phyloP scores from a whole-genome alignment of 2,113 vertebrate species.

The Otis tarda region DNA sequence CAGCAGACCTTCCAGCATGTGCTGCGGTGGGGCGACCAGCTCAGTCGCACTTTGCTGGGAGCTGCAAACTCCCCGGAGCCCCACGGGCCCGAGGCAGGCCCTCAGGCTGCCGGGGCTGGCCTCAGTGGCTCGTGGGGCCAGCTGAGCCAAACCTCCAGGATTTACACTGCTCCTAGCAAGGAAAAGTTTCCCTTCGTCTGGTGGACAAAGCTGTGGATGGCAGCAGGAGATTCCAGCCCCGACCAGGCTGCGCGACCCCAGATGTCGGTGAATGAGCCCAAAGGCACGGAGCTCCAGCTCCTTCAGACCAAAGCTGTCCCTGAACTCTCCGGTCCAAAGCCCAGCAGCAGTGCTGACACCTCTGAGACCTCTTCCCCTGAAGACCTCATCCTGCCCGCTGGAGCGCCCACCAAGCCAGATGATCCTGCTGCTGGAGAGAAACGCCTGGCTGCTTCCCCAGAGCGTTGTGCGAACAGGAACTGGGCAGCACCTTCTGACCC shows the following conservation, averaged over 20 bases:
- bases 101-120: neutral
- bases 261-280: accelerated
- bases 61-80: neutral
- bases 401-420: accelerated
- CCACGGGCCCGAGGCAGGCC: accelerated
- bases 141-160: constrained; percentile 70
- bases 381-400: neutral
- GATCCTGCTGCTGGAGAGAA: neutral
- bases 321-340: accelerated
- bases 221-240: neutral
- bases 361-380: neutral
- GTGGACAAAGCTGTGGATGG: constrained; percentile 40
- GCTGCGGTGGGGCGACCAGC: constrained; percentile 81
- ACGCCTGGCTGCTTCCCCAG: neutral
- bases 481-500: neutral
- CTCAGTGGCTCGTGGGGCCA: constrained; percentile 71
- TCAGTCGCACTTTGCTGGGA: constrained; percentile 76
- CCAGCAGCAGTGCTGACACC: neutral
- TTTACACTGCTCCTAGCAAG: constrained; percentile 46
- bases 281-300: neutral
- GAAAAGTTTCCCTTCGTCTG: constrained; percentile 50
- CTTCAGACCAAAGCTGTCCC: neutral
- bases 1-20: constrained; percentile 87
- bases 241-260: neutral
- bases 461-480: accelerated